Evolutionary conservation across 2,888 invertebrate species (phyloP).

Genomic region (Anticlea derivata): DNA sequence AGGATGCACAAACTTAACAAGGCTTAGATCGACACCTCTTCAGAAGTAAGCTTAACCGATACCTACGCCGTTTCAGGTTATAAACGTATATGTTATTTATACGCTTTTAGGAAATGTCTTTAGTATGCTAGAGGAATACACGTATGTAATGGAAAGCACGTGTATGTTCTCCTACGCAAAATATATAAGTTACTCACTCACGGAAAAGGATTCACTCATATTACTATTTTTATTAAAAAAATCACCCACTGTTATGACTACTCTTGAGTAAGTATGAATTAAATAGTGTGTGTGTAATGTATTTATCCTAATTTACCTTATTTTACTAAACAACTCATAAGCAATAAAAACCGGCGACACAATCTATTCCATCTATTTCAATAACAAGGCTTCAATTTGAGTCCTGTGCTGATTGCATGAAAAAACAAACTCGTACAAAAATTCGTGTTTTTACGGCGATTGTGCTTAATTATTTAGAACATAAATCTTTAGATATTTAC

Average conservation of each 20-base stretch:
- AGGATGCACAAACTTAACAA: slow-evolving; percentile 69
- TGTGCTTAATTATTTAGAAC: slow-evolving; percentile 67
- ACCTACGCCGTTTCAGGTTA: slow-evolving; percentile 29
- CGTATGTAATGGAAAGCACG: background rate
- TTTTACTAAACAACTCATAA: slow-evolving; percentile 3
- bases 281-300: too few species aligned
- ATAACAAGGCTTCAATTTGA: slow-evolving; percentile 36
- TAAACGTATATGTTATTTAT: slow-evolving; percentile 12
- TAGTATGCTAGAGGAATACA: slow-evolving; percentile 3
- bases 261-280: too few species aligned
- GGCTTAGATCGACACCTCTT: slow-evolving; percentile 55
- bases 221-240: too few species aligned
- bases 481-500: slow-evolving; percentile 72
- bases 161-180: background rate
- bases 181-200: too few species aligned
- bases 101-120: background rate
- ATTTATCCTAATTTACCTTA: too few species aligned
- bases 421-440: slow-evolving; percentile 51
- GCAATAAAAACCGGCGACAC: slow-evolving; percentile 25
- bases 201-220: too few species aligned
- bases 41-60: slow-evolving; percentile 43
- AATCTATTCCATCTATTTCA: slow-evolving; percentile 32
- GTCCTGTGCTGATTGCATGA: slow-evolving; percentile 31
- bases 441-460: slow-evolving; percentile 52
- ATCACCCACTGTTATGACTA: too few species aligned